Evolutionary conservation across 2,797 vertebrate genomes (phyloP).

Genomic region (Petrocephalus schoutedeni): DNA sequence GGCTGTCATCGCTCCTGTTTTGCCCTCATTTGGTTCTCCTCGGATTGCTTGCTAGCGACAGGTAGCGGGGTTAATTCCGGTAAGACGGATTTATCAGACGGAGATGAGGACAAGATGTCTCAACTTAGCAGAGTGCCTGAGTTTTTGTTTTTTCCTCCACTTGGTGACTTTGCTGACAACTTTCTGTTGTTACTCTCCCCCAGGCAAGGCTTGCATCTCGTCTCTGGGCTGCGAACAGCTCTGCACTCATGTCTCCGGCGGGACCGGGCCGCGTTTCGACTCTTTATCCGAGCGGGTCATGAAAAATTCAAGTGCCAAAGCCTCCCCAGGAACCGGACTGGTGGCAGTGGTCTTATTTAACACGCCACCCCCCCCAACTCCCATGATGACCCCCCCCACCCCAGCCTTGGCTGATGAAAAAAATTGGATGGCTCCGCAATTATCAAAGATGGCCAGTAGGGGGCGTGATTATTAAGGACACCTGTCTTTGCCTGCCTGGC

Average conservation of each 20-base stretch:
- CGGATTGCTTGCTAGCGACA: background rate
- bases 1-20: background rate
- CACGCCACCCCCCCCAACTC: slow-evolving; percentile 60
- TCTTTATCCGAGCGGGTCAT: slow-evolving; percentile 91
- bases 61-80: background rate
- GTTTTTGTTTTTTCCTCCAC: background rate
- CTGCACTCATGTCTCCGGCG: slow-evolving; percentile 45
- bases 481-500: background rate
- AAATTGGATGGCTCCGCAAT: background rate
- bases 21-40: background rate
- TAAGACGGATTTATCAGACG: background rate
- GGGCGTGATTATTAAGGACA: background rate
- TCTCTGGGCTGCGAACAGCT: slow-evolving; percentile 10
- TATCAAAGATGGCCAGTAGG: background rate
- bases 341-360: slow-evolving; percentile 89
- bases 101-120: slow-evolving; percentile 19
- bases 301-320: slow-evolving; percentile 84
- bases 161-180: slow-evolving; percentile 19
- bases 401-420: background rate
- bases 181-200: slow-evolving; percentile 1
- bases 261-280: slow-evolving; percentile 78
- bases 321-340: slow-evolving; percentile 88
- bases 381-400: background rate
- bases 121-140: background rate
- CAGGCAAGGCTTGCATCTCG: slow-evolving; percentile 11